A percentile compares a stretch with the other conserved stretches of the same genome.
Evolutionary conservation across 2,888 invertebrate species (phyloP).

Genomic region (Selenia dentaria): DNA sequence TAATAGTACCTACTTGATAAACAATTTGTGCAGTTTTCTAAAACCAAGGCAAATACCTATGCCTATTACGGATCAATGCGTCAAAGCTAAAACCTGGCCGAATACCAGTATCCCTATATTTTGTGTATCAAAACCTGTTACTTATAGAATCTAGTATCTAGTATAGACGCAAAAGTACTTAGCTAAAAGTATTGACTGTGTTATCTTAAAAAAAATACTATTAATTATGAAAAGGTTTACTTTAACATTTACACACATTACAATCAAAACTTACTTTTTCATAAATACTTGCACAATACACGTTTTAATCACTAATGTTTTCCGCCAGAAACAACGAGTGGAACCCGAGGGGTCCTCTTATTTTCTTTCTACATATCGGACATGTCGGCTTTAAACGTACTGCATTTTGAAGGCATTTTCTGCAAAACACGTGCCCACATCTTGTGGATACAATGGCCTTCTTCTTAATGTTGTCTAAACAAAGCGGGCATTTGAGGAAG

Average conservation of each 20-base stretch:
- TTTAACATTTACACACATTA: neutral
- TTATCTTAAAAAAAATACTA: no score
- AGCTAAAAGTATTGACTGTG: no score
- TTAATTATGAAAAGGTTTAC: neutral
- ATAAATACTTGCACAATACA: neutral
- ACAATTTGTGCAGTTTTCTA: no score
- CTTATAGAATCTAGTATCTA: no score
- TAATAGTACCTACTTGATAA: no score
- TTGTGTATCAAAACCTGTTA: no score
- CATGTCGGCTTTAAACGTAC: constrained; percentile 38
- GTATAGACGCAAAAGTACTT: no score
- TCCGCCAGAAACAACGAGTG: constrained; percentile 40
- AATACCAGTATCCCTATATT: no score
- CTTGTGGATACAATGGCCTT: constrained; percentile 47
- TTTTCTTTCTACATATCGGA: constrained; percentile 46
- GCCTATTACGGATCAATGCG: no score
- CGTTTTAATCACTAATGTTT: neutral
- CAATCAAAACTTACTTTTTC: neutral
- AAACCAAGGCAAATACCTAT: no score
- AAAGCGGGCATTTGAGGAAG: constrained; percentile 53
- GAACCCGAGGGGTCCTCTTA: constrained; percentile 36
- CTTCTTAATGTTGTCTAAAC: constrained; percentile 44
- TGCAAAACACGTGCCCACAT: constrained; percentile 57
- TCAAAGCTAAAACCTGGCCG: no score
- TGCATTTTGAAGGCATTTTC: constrained; percentile 45